phyloP scores from a whole-genome alignment of 2,888 invertebrate genomes.

The Chloromyia formosa region DNA sequence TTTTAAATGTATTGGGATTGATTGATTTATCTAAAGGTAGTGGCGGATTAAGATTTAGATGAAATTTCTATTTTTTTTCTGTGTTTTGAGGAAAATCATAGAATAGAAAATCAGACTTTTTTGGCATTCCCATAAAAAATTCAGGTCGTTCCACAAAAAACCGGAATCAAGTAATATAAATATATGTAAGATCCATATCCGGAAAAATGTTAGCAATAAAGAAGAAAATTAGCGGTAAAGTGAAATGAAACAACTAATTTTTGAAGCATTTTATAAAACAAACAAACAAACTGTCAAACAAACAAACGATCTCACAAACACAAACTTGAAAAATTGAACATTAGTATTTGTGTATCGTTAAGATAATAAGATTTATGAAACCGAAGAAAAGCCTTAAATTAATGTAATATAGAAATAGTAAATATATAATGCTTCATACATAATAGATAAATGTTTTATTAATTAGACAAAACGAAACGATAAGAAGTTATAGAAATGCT shows the following conservation, averaged over 20 bases:
- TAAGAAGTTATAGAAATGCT: constrained; percentile 11
- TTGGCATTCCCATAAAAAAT: constrained; percentile 26
- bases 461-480: too few species aligned
- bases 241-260: constrained; percentile 22
- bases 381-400: not conserved
- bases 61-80: too few species aligned
- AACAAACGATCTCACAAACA: constrained; percentile 24
- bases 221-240: constrained; percentile 27
- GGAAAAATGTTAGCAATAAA: constrained; percentile 9
- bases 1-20: too few species aligned
- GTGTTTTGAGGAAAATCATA: not conserved
- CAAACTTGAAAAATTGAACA: constrained; percentile 21
- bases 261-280: constrained; percentile 34
- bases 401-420: too few species aligned
- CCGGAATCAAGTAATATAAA: not conserved
- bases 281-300: constrained; percentile 38
- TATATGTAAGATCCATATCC: not conserved
- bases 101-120: constrained; percentile 1
- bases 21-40: too few species aligned
- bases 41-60: too few species aligned
- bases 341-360: constrained; percentile 4
- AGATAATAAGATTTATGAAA: constrained; percentile 26
- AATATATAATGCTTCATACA: constrained; percentile 29
- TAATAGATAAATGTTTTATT: constrained; percentile 21
- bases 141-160: not conserved